Conservation (phyloP, 2,888 invertebrate genomes). For the Patella ulyssiponensis region DNA sequence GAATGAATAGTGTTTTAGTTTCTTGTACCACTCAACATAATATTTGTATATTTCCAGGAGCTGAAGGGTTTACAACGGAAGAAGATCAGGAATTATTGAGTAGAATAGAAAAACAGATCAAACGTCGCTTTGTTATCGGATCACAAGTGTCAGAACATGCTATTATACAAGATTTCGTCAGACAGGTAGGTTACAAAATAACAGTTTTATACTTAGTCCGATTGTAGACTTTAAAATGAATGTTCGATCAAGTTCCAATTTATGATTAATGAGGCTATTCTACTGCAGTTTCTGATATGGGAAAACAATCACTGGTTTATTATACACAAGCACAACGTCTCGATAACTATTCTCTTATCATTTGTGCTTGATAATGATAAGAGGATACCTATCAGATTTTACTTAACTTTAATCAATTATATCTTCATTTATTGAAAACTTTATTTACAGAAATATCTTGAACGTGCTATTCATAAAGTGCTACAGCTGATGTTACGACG, state of each 20-base stretch:
- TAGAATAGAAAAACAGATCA: constrained; percentile 94
- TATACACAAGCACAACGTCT: too few relatives aligned
- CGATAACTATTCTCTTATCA: too few relatives aligned
- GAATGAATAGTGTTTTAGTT: too few relatives aligned
- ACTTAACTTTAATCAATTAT: too few relatives aligned
- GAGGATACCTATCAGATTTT: too few relatives aligned
- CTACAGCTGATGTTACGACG: constrained; percentile 94
- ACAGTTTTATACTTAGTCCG: constrained; percentile 4
- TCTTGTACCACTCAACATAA: background rate
- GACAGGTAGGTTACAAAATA: constrained; percentile 69
- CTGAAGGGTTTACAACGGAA: constrained; percentile 97
- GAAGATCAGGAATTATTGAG: constrained; percentile 92
- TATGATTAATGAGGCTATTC: too few relatives aligned
- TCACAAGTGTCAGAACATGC: constrained; percentile 95
- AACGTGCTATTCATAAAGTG: constrained; percentile 87
- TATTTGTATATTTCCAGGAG: constrained; percentile 76
- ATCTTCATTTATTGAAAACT: background rate
- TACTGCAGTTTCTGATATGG: too few relatives aligned
- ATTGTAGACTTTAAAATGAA: background rate
- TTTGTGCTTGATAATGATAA: too few relatives aligned
- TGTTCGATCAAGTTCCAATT: background rate
- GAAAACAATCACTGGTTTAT: too few relatives aligned
- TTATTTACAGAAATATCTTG: constrained; percentile 70
- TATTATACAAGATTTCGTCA: constrained; percentile 86
- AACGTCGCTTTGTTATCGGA: constrained; percentile 89